These are phyloP conservation scores for Melanotaenia duboulayi DNA, from an alignment of 2,113 vertebrate species.

Conservation along the genomic window DNA sequence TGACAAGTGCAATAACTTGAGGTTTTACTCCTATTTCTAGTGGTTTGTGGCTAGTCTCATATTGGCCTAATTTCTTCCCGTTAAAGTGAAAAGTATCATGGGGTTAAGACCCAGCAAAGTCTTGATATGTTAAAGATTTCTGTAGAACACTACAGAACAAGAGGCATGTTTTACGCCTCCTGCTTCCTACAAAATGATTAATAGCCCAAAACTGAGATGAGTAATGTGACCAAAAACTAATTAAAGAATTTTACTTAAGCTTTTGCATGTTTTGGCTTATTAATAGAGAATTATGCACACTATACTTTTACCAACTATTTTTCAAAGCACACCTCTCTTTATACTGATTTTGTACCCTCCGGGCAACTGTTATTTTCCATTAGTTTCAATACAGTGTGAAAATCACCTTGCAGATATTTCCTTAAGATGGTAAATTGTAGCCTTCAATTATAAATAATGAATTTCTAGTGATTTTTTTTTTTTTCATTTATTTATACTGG, in stretches of 20 bases:
- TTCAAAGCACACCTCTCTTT: slow-evolving; percentile 26
- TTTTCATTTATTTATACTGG: too few relatives aligned
- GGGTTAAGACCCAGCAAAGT: slow-evolving; percentile 5
- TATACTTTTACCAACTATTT: slow-evolving; percentile 23
- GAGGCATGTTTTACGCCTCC: slow-evolving; percentile 14
- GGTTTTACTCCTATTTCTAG: slow-evolving; percentile 65
- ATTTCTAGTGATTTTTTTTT: not conserved
- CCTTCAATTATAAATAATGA: not conserved
- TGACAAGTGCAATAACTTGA: slow-evolving; percentile 72
- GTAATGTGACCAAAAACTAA: slow-evolving; percentile 38
- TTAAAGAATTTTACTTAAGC: slow-evolving; percentile 38
- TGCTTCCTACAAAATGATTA: slow-evolving; percentile 34
- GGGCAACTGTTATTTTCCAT: slow-evolving; percentile 18
- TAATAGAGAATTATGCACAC: slow-evolving; percentile 33
- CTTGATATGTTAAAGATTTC: slow-evolving; percentile 10
- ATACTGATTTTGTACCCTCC: slow-evolving; percentile 21
- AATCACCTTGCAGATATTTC: slow-evolving; percentile 25
- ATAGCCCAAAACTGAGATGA: slow-evolving; percentile 31
- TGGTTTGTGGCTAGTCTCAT: slow-evolving; percentile 49
- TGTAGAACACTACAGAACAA: slow-evolving; percentile 12
- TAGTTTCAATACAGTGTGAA: slow-evolving; percentile 11
- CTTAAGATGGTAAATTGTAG: not conserved
- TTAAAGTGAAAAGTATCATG: slow-evolving; percentile 33
- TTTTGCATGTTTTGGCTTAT: slow-evolving; percentile 50
- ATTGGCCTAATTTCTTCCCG: slow-evolving; percentile 54